Evolutionary conservation across 2,888 invertebrate genomes (phyloP), one percentile per base, ranked within the genome.

Genomic region (Euzetes globulus): DNA sequence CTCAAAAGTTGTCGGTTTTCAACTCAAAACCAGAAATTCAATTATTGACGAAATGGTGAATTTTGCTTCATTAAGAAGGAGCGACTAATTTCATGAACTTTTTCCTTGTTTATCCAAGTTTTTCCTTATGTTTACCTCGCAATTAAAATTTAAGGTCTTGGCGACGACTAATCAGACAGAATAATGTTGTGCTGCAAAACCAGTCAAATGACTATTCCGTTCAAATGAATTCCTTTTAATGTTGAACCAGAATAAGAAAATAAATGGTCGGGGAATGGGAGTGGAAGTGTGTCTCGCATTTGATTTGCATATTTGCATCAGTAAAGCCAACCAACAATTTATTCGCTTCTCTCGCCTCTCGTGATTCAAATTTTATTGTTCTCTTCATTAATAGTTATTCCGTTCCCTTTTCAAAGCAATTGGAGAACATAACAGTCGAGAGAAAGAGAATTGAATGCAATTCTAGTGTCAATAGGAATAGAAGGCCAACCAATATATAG

Each of bases 301-400:
- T 63, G 19, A 63, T 63, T 63, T 63, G 33, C 63, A 63, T 63
- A 63, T 63, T 63, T 63, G 33, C 27, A 37, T 33, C n/a, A 63
- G 33, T 63, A 63, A 63, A 29, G 63, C 63, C 27, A 33, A 33
- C 13, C 17, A 33, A n/a, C 33, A 25, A 63, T 63, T 63, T 63
- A 17, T 27, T 63, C 27, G 33, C 1, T 19, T 33, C 19, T 63
- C n/a, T 55, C 55, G 22, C 33, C 63, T 63, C 15, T 63, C 33
- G 33, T 63, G 33, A 63, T 63, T 63, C 63, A 63, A 63, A 37
- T 63, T 33, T 63, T 33, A 63, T n/a, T 63, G 33, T 33, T 63
- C 63, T 63, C 17, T 63, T 63, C 63, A 63, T 63, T 63, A 63
- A 33, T 33, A 27, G n/a, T 50, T 50, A 50, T 50, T 17, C 50